Conservation (phyloP, 1,140 invertebrate genomes). For the Procambarus clarkii region DNA sequence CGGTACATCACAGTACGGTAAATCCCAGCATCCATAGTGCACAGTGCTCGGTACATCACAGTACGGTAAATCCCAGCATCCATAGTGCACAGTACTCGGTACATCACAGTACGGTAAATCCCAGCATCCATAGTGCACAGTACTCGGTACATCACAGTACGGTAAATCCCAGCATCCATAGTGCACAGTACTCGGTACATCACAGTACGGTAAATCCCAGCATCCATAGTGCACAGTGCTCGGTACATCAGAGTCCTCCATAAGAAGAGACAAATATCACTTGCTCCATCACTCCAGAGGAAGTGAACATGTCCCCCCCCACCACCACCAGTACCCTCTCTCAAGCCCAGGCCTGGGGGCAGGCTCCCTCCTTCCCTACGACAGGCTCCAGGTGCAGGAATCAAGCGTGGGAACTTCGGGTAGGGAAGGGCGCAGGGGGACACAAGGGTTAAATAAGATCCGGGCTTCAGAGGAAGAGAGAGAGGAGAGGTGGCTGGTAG, state of each 20-base stretch:
- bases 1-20: background rate
- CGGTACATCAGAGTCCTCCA: no score
- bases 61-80: background rate
- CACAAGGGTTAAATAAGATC: conserved; percentile 53
- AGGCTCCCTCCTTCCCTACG: background rate
- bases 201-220: no score
- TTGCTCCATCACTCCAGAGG: background rate
- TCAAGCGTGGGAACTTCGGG: conserved; percentile 41
- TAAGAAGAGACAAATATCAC: background rate
- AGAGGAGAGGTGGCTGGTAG: conserved; percentile 6
- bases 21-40: no score
- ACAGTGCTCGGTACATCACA: no score
- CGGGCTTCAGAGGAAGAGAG: conserved; percentile 10
- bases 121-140: no score
- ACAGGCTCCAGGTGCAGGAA: conserved; percentile 39
- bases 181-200: no score
- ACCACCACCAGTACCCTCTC: no score
- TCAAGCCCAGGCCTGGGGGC: background rate
- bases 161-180: no score
- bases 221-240: no score
- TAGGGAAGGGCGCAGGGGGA: conserved; percentile 30
- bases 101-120: no score
- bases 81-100: no score
- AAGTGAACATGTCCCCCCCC: background rate
- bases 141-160: no score